Evolutionary conservation across 2,797 vertebrate genomes (phyloP), one percentile per base, ranked within the genome.

Genomic region (Linurgus olivaceus): DNA sequence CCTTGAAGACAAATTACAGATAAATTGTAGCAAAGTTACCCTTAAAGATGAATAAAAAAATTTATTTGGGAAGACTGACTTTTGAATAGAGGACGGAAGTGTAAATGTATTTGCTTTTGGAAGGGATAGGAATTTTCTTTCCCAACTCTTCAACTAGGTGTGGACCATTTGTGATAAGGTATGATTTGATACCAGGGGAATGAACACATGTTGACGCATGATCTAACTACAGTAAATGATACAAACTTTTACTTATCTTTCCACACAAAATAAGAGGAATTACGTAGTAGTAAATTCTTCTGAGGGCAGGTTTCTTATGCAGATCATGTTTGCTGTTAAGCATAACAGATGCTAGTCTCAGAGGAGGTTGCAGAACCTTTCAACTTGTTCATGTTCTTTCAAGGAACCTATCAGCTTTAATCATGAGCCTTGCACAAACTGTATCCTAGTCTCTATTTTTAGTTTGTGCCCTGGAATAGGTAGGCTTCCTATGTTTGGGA

Each of bases 361-460:
- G 47, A 28, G 62, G 23, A 81, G n/a, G 17, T 42, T 88, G n/a
- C 48, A 82, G 35, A 81, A 77, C 52, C 38, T 89, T 63, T 85
- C 48, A 77, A 44, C 42, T 75, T 77, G 33, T 67, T 82, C 45
- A 21, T 83, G 62, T 84, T 90, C 40, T 78, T 95, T 93, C 58
- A 84, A 48, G 58, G 51, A 78, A 66, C 51, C 13, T 78, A 13
- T 65, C 31, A n/a, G 25, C 54, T 88, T 40, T 59, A 45, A 25
- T 82, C 18, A 18, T 59, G 25, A 88, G 40, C 50, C 38, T 58
- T 82, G 51, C 19, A 48, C 47, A 90, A 54, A 86, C 65, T 70
- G 40, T 88, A 37, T 77, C 55, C 51, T 90, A 42, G n/a, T 73
- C 51, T 88, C 42, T 90, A 48, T 74, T 95, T 90, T 91, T 93